These are phyloP conservation scores for Sebastiscus tertius DNA, from an alignment of 2,797 vertebrate genomes.

Conservation along the genomic window DNA sequence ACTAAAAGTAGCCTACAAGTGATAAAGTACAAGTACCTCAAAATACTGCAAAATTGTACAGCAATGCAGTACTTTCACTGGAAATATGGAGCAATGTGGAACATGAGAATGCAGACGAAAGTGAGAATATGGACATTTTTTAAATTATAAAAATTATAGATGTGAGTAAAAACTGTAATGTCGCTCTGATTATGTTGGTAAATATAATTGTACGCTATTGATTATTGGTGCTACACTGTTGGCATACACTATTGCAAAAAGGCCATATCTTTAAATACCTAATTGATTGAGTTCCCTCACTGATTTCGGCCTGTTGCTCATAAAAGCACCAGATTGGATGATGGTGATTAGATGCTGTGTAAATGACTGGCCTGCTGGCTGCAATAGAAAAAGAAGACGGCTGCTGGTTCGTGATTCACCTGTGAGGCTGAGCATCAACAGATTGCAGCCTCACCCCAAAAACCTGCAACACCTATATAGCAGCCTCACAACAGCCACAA, in stretches of 20 bases:
- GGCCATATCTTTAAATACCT: not conserved
- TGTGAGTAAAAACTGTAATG: not conserved
- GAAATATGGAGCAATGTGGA: not conserved
- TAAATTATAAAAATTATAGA: not conserved
- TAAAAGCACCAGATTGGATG: not conserved
- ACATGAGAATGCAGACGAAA: not conserved
- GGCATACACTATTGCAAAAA: not conserved
- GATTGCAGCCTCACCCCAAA: slow-evolving; percentile 36
- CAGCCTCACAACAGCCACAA: not conserved
- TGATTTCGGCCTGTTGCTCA: not conserved
- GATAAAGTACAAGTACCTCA: not conserved
- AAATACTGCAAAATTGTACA: not conserved
- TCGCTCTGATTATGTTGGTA: not conserved
- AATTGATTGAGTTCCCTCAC: not conserved
- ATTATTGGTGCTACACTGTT: no score
- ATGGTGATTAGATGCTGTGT: slow-evolving; percentile 4
- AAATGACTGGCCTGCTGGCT: not conserved
- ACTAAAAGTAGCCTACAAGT: not conserved
- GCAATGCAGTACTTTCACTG: not conserved
- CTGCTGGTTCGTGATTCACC: slow-evolving; percentile 41
- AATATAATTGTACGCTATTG: not conserved
- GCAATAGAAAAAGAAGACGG: not conserved
- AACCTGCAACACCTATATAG: not conserved
- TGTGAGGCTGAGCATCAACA: slow-evolving; percentile 33
- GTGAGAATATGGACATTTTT: not conserved